Percentiles rank a stretch among this genome's conserved stretches.
Conservation (phyloP, 2,888 invertebrate species). For the Drosophila mimetica region DNA sequence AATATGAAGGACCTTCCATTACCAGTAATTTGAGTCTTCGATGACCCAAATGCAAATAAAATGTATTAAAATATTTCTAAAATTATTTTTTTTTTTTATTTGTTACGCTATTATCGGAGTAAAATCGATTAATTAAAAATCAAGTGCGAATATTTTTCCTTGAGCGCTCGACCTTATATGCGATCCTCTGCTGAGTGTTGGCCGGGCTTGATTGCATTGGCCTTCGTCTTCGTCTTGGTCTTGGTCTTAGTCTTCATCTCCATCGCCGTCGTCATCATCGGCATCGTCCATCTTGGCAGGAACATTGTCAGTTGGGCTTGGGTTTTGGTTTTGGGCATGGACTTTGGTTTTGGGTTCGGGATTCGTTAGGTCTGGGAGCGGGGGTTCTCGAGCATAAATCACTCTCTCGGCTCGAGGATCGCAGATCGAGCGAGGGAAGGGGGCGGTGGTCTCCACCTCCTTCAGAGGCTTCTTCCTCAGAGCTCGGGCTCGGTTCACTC, state of each 20-base stretch:
- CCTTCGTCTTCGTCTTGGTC: constrained; percentile 22
- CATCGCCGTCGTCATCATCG: constrained; percentile 40
- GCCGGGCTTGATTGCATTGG: constrained; percentile 62
- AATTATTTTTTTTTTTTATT: no score
- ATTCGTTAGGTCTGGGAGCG: constrained; percentile 74
- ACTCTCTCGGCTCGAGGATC: constrained; percentile 55
- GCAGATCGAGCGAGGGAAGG: constrained; percentile 6
- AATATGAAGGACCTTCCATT: no score
- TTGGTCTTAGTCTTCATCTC: constrained; percentile 35
- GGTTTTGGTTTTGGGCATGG: constrained; percentile 12
- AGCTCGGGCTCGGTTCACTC: constrained; percentile 62
- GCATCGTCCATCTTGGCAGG: constrained; percentile 77
- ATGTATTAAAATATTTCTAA: no score
- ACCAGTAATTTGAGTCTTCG: no score
- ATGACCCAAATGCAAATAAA: no score
- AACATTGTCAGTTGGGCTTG: constrained; percentile 65
- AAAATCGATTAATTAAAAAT: not conserved
- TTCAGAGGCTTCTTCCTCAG: constrained; percentile 15
- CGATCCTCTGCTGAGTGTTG: constrained; percentile 44
- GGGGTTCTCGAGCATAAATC: constrained; percentile 73
- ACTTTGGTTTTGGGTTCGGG: constrained; percentile 8
- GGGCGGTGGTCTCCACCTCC: constrained; percentile 18
- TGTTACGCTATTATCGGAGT: no score
- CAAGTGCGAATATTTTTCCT: not conserved
- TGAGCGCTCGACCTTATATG: constrained; percentile 16